Evolutionary conservation across 2,888 invertebrate species (phyloP), one percentile per base, ranked within the genome.

Genomic region (Eurytoma californica): DNA sequence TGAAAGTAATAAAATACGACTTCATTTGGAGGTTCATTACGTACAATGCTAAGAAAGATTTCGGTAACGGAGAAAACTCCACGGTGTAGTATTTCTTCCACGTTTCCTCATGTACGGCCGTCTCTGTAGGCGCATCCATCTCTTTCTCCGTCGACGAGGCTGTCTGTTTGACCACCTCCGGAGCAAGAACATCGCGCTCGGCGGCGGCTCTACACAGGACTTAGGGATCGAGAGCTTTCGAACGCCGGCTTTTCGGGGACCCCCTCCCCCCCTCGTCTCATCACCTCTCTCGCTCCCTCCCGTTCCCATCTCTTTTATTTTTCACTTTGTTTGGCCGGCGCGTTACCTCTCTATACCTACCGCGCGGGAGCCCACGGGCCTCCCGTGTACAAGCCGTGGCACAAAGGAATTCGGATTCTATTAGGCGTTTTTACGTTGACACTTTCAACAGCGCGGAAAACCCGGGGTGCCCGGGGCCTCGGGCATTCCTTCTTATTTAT

Each of bases 391-490:
- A 39, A 58, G 58, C 24, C 24, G 57, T 18, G n/a, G 49, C 69
- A 75, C 70, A 79, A 75, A 79, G 69, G 70, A 75, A 66, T 70
- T 61, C 70, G 66, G 66, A 70, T 72, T 79, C 75, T 75, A 79
- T 75, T 79, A 79, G 79, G 66, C 61, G 75, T 79, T 72, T 79
- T 79, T 75, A 79, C 73, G 75, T 66, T 79, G 79, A 79, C 79
- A 79, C 69, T 74, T 73, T 73, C 78, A 73, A 73, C 69, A 69
- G 74, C 30, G 16, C 47, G 72, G 66, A 72, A 61, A 72, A 60
- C 67, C 47, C 20, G 55, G 65, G 39, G 69, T 20, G 57, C 63
- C 3, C 5, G 28, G n/a, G 30, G 39, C 58, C 18, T 20, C 57
- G 63, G 14, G 30, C 51, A 49, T 28, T 39, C 57, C 57, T 49